These are phyloP conservation scores for Macrochelys suwanniensis DNA, from an alignment of 2,797 vertebrate genomes.

Conservation along the genomic window DNA sequence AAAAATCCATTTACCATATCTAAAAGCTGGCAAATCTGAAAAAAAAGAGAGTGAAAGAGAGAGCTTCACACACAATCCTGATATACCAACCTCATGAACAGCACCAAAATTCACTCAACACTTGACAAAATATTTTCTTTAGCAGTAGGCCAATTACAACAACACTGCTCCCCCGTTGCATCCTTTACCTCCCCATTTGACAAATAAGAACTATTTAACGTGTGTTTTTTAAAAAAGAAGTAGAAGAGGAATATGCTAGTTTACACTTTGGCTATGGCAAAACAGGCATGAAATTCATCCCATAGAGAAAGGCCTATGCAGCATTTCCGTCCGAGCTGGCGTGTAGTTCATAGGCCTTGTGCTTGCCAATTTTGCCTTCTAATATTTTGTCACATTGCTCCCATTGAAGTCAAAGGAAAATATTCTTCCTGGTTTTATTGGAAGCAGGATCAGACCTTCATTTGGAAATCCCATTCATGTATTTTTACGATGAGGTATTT, in stretches of 20 bases:
- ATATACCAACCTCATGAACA: slow-evolving; percentile 21
- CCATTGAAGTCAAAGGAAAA: background rate
- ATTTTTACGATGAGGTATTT: background rate
- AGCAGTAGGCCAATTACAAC: slow-evolving; percentile 61
- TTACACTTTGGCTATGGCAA: slow-evolving; percentile 33
- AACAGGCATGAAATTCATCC: slow-evolving; percentile 14
- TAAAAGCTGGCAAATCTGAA: slow-evolving; percentile 26
- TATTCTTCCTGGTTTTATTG: background rate
- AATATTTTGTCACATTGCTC: background rate
- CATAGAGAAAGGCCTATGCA: background rate
- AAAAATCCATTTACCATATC: slow-evolving; percentile 19
- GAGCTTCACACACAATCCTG: background rate
- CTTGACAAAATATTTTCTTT: slow-evolving; percentile 43
- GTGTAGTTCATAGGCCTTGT: rapidly evolving
- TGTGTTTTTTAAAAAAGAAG: background rate
- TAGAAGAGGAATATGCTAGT: background rate
- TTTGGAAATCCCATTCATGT: background rate
- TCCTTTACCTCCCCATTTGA: slow-evolving; percentile 61
- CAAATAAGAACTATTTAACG: slow-evolving; percentile 34
- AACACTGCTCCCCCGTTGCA: slow-evolving; percentile 9
- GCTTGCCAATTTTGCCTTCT: background rate
- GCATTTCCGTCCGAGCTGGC: background rate
- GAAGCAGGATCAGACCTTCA: background rate
- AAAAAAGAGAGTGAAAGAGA: background rate
- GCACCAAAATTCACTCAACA: slow-evolving; percentile 38